Evolutionary conservation across 2,888 invertebrate species (phyloP), one percentile per base, ranked within the genome.

Genomic region (Perdita meconis): DNA sequence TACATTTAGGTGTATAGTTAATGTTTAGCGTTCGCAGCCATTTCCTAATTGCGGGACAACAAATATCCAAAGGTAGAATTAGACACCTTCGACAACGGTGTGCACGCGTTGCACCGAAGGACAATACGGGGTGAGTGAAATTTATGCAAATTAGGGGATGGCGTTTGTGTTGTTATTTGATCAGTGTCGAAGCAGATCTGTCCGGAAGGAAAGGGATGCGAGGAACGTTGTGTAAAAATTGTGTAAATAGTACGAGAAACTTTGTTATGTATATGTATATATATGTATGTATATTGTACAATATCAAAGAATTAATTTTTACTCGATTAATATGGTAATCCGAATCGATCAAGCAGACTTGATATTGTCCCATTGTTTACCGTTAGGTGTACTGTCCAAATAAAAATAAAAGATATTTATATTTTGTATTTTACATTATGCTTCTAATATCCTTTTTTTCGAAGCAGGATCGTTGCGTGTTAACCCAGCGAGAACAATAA

Each of bases 381-480:
- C 42, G 61, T 42, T 80, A 80, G 56, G 67, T 86, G 78, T 84
- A 74, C 57, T 68, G 61, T 68, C 60, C 55, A 69, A 83, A 86
- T 84, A 86, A 87, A 89, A 86, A 84, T 85, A 82, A 83, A 86
- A 63, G 78, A 78, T 86, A 85, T 87, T 87, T 88, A 87, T 88
- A 88, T 87, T 86, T 89, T 83, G 82, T 80, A 84, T 88, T 83
- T 69, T 67, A 72, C 19, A 44, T 66, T 51, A 60, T 38, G 42
- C 60, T 70, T 70, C 51, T 50, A 55, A 59, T 47, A 34, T 40
- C 55, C 47, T 42, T n/a, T n/a, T n/a, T n/a, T n/a, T n/a, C n/a
- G n/a, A n/a, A n/a, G n/a, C n/a, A n/a, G n/a, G n/a, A n/a, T n/a
- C n/a, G n/a, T n/a, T n/a, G n/a, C n/a, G n/a, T n/a, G n/a, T n/a